phyloP scores from a whole-genome alignment of 2,888 invertebrate genomes.

The Chrysodeixis includens region DNA sequence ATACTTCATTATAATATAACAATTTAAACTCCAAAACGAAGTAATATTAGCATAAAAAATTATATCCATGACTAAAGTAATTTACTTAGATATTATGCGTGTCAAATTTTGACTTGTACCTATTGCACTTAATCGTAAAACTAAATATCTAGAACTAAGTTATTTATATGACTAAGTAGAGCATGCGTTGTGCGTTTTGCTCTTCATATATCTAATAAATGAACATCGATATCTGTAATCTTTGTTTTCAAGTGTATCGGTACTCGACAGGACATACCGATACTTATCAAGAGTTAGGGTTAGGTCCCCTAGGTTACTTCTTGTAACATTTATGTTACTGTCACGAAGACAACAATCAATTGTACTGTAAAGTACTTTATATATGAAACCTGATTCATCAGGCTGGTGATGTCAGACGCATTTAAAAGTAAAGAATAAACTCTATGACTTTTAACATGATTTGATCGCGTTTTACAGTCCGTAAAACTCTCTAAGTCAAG shows the following conservation, averaged over 20 bases:
- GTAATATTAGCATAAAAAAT: slow-evolving; percentile 28
- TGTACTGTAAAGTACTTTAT: slow-evolving; percentile 15
- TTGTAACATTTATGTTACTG: slow-evolving; percentile 24
- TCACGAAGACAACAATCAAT: slow-evolving; percentile 18
- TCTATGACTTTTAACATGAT: slow-evolving; percentile 14
- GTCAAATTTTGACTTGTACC: slow-evolving; percentile 81
- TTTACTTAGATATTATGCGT: slow-evolving; percentile 62
- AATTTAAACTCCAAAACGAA: slow-evolving; percentile 44
- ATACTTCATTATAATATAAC: slow-evolving; percentile 57
- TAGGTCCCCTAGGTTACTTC: slow-evolving; percentile 22
- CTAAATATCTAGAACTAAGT: slow-evolving; percentile 64
- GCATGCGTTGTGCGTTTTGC: slow-evolving; percentile 79
- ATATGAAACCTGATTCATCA: slow-evolving; percentile 11
- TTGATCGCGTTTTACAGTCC: slow-evolving; percentile 30
- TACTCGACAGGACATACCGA: slow-evolving; percentile 41
- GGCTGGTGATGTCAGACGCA: background rate
- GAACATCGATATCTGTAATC: slow-evolving; percentile 51
- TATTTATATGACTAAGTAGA: slow-evolving; percentile 76
- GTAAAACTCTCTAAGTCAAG: background rate
- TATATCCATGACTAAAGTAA: slow-evolving; percentile 44
- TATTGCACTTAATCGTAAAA: slow-evolving; percentile 73
- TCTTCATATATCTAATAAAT: slow-evolving; percentile 52
- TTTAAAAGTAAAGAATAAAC: slow-evolving; percentile 17
- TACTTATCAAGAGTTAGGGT: slow-evolving; percentile 15
- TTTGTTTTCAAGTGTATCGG: slow-evolving; percentile 52